Evolutionary conservation across 2,113 vertebrate genomes (phyloP).

Genomic region (Gymnarchus niloticus): DNA sequence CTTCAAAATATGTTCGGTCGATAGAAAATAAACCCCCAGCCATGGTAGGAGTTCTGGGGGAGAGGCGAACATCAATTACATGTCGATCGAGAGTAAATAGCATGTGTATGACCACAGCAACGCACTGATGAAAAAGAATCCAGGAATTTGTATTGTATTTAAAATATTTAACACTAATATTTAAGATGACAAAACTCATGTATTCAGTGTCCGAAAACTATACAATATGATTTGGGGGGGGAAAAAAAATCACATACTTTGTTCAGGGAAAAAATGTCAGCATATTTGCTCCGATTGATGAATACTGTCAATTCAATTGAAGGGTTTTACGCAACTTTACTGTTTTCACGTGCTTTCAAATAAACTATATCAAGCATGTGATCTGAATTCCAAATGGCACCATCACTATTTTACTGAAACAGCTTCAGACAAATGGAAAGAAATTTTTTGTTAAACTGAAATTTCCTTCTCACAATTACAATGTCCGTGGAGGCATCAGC

Average conservation of each 20-base stretch:
- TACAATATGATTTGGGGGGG: background rate
- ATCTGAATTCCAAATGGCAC: background rate
- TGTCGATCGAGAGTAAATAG: background rate
- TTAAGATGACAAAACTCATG: background rate
- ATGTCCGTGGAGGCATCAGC: background rate
- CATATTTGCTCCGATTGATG: background rate
- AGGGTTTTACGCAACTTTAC: background rate
- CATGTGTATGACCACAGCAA: background rate
- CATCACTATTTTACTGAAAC: background rate
- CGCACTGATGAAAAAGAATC: background rate
- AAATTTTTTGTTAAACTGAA: background rate
- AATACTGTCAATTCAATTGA: background rate
- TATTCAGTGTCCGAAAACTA: background rate
- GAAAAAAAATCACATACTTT: background rate
- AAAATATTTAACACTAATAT: background rate
- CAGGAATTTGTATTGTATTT: background rate
- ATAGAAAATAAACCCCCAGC: conserved; percentile 96
- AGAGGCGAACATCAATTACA: conserved; percentile 21
- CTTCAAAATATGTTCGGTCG: conserved; percentile 96
- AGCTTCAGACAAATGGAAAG: background rate
- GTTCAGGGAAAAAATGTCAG: background rate
- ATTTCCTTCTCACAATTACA: background rate
- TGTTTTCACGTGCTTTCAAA: background rate
- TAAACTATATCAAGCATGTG: background rate
- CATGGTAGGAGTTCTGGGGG: conserved; percentile 92